Conservation (phyloP, 2,113 vertebrate genomes). For the Thinocorus orbignyianus region DNA sequence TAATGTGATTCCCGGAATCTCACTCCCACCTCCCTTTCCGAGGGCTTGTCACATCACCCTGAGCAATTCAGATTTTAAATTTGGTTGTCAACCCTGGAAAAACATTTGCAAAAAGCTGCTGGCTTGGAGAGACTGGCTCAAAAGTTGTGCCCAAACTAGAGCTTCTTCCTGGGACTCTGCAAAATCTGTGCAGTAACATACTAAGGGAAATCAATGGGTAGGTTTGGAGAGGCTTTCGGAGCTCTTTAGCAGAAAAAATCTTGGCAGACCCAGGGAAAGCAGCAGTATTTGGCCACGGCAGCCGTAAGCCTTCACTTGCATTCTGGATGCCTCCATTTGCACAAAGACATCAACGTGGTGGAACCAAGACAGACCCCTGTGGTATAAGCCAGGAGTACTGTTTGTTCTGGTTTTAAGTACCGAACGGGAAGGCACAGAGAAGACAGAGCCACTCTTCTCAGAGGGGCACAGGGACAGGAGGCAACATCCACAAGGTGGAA, state of each 20-base stretch:
- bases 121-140: background rate
- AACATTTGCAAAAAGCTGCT: background rate
- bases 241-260: background rate
- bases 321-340: background rate
- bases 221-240: background rate
- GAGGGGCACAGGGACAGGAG: background rate
- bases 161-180: background rate
- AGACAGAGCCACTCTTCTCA: background rate
- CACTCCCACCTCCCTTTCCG: background rate
- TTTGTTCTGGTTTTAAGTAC: background rate
- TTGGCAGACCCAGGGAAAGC: background rate
- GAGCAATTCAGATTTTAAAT: background rate
- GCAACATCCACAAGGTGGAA: background rate
- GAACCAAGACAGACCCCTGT: background rate
- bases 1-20: background rate
- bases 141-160: background rate
- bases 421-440: background rate
- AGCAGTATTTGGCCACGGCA: background rate
- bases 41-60: background rate
- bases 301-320: background rate
- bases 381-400: background rate
- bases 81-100: background rate
- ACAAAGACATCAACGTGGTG: fast-evolving
- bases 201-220: background rate
- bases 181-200: background rate